Percentiles rank a stretch among this genome's conserved stretches.
Evolutionary conservation across 2,797 vertebrate species (phyloP).

Genomic region (Alosa sapidissima): DNA sequence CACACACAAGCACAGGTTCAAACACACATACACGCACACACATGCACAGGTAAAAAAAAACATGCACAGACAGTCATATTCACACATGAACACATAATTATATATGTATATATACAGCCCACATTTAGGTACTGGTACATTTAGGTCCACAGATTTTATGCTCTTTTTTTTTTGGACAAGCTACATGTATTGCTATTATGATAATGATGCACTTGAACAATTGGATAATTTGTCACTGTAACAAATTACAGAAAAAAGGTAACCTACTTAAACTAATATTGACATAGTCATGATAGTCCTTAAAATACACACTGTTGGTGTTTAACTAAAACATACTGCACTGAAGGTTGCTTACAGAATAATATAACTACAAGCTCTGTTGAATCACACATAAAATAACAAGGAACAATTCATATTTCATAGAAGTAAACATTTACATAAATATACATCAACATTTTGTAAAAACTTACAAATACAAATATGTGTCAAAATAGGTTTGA

Average conservation of each 20-base stretch:
- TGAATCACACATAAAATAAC: not conserved
- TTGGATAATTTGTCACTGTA: not conserved
- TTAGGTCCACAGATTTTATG: too few relatives aligned
- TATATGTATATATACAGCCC: not conserved
- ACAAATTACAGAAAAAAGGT: not conserved
- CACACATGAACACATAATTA: constrained; percentile 30
- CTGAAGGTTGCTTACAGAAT: not conserved
- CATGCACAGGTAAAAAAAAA: not conserved
- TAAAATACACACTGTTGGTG: not conserved
- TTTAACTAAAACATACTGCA: not conserved
- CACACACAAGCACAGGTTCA: not conserved
- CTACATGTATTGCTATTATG: not conserved
- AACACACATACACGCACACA: constrained; percentile 24
- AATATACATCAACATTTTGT: not conserved
- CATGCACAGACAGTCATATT: constrained; percentile 30
- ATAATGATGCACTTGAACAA: not conserved
- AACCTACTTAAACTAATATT: not conserved
- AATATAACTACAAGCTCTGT: not conserved
- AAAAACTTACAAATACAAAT: not conserved
- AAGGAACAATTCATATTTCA: not conserved
- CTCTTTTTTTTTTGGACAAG: not conserved
- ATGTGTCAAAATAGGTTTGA: not conserved
- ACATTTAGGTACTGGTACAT: not conserved
- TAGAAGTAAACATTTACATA: not conserved
- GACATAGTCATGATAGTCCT: not conserved